Evolutionary conservation across 2,888 invertebrate genomes (phyloP).

Genomic region (Polydrusus tereticollis): DNA sequence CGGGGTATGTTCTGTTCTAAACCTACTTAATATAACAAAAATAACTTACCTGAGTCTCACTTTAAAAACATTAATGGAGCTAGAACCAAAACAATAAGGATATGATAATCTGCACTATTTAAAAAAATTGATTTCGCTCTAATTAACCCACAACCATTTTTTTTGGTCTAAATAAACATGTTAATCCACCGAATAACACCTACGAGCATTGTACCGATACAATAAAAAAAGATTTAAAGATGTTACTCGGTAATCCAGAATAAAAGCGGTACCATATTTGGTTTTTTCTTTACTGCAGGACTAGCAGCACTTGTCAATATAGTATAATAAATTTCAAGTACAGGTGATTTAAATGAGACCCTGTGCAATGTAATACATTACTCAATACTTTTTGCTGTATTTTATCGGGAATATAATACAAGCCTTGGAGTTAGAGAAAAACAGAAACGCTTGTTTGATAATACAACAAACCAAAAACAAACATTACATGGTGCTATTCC

Average conservation of each 20-base stretch:
- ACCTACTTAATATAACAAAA: no score
- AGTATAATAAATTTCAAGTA: no score
- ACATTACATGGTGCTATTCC: neutral
- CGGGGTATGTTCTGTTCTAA: no score
- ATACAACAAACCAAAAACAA: neutral
- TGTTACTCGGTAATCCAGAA: constrained; percentile 8
- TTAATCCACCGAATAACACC: constrained; percentile 28
- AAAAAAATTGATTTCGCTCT: neutral
- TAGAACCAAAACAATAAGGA: neutral
- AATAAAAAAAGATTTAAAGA: constrained; percentile 25
- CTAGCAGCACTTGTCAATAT: neutral
- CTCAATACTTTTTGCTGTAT: no score
- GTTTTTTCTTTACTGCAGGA: neutral
- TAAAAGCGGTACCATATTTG: constrained; percentile 4
- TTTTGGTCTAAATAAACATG: constrained; percentile 10
- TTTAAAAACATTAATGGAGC: no score
- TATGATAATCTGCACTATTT: neutral
- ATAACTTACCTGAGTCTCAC: neutral
- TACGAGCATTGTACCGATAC: constrained; percentile 26
- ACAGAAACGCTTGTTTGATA: no score
- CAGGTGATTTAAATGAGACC: no score
- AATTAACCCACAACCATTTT: neutral
- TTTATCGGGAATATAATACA: no score
- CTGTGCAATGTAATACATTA: no score
- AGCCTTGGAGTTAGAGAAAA: no score